phyloP scores from a whole-genome alignment of 2,888 invertebrate genomes.

The Amblyteles armatorius region DNA sequence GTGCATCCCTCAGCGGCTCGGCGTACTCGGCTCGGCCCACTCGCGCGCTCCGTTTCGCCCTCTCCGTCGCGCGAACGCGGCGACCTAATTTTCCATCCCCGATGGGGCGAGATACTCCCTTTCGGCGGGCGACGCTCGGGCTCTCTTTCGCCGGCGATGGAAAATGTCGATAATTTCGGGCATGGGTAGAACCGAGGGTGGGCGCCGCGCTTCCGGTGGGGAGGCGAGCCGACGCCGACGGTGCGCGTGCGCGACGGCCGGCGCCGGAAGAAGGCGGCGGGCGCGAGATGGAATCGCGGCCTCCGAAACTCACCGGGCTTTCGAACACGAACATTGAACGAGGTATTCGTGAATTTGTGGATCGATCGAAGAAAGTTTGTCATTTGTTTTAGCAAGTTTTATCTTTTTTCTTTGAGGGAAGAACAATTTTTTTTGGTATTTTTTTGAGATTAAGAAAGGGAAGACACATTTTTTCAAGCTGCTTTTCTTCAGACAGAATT shows the following conservation, averaged over 20 bases:
- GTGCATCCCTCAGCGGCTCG: not conserved
- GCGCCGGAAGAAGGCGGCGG: not conserved
- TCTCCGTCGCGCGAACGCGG: slow-evolving; percentile 46
- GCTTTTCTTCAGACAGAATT: no score
- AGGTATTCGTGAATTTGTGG: no score
- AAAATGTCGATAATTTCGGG: slow-evolving; percentile 82
- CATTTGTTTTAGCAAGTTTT: no score
- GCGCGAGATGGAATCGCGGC: not conserved
- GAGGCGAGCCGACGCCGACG: slow-evolving; percentile 38
- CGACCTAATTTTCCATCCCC: slow-evolving; percentile 50
- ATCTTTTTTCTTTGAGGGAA: no score
- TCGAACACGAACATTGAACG: no score
- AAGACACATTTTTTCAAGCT: no score
- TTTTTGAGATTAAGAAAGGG: no score
- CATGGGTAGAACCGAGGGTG: slow-evolving; percentile 74
- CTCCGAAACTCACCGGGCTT: no score
- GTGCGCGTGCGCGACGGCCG: slow-evolving; percentile 56
- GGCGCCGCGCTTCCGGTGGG: slow-evolving; percentile 45
- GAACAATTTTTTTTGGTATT: no score
- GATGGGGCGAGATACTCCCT: not conserved
- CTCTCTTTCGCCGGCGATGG: slow-evolving; percentile 58
- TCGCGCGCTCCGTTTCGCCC: slow-evolving; percentile 37
- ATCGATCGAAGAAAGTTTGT: no score
- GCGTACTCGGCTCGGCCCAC: slow-evolving; percentile 1
- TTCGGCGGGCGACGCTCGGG: slow-evolving; percentile 6